Evolutionary conservation across 2,797 vertebrate genomes (phyloP), one percentile per base, ranked within the genome.

Genomic region (Notolepis coatsorum): DNA sequence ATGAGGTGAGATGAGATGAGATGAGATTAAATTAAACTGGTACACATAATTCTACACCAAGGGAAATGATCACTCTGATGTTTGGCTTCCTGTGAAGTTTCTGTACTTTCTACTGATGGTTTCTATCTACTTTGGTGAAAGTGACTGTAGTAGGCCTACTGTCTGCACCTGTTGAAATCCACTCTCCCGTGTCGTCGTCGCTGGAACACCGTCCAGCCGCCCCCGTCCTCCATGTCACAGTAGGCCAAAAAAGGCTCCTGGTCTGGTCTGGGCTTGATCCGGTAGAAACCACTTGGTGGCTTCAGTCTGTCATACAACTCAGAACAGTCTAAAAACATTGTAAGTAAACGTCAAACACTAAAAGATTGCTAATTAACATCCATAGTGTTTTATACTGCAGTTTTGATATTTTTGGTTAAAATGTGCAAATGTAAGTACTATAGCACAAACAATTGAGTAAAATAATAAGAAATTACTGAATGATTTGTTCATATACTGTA

Each of bases 141-240:
- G n/a, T 30, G 5, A 15, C 3, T 0, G 2, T 64, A 39, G 7
- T 24, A 38, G 3, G 23, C 9, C 48, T 24, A 8, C 15, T 35
- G 7, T 18, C 18, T 53, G 0, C 84, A 95, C 96, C 95, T 93
- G 81, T 94, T 83, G 69, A 97, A 97, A 79, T 95, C 85, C 67
- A 96, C 94, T 85, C 84, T 94, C 39, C 96, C 96, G 0, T 94
- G 93, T 1, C 93, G 87, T 0, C 96, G 90, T 37, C 81, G 92
- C 75, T 97, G 96, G 43, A 97, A 89, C 49, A 96, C 91, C 0
- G 96, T 97, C 96, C 96, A 97, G 0, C 95, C 96, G 7, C 92
- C 95, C 0, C 95, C 96, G 0, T 96, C 94, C 1, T 94, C 87
- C 96, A 97, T 97, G 73, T 97, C 96, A 50, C 96, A 97, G 80